phyloP scores from a whole-genome alignment of 2,113 vertebrate species.

The Plecotus auritus region DNA sequence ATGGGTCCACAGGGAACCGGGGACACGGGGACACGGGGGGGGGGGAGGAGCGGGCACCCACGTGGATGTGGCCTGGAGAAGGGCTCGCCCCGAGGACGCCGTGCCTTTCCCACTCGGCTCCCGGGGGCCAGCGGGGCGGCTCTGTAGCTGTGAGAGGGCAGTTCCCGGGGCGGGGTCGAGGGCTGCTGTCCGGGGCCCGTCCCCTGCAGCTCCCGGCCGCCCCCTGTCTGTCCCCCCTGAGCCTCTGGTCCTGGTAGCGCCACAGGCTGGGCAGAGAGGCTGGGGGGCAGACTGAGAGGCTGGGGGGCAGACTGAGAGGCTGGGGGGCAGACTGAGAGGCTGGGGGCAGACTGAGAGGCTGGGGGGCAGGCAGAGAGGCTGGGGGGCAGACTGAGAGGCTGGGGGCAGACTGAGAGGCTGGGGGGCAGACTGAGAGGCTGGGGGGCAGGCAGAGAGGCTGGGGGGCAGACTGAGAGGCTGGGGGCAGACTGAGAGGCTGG shows the following conservation, averaged over 20 bases:
- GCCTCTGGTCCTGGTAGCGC: neutral
- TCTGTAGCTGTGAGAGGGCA: fast-evolving
- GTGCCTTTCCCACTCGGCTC: neutral
- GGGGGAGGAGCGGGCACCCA: fast-evolving
- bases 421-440: too few species aligned
- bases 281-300: neutral
- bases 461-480: neutral
- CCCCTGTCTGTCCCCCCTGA: neutral
- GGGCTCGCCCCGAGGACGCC: fast-evolving
- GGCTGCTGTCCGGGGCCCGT: too few species aligned
- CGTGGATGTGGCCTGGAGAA: fast-evolving
- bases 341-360: too few species aligned
- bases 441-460: too few species aligned
- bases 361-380: too few species aligned
- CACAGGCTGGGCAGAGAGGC: neutral
- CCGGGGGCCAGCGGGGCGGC: too few species aligned
- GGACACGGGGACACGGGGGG: fast-evolving
- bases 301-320: too few species aligned
- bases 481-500: neutral
- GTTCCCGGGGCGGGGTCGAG: fast-evolving
- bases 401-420: too few species aligned
- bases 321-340: too few species aligned
- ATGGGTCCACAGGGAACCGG: neutral
- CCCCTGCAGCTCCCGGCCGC: neutral
- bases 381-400: too few species aligned